Base-by-base conservation (phyloP, 2,797 vertebrate genomes). In the Staurois parvus region DNA sequence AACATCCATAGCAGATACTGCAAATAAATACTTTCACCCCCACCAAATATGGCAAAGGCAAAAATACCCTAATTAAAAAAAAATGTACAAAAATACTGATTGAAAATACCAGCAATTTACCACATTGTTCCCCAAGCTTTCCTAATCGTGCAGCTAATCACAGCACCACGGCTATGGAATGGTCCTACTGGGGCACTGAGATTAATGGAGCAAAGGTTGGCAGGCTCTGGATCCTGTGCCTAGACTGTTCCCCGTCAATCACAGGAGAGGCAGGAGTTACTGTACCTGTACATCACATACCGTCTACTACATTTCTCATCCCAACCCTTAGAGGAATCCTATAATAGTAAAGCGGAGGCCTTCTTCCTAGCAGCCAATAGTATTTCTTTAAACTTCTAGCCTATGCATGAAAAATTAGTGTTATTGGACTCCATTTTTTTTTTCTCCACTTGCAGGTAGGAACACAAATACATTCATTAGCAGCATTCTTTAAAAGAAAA, bases 1-100 rank as follows among this genome's bases (percentile, higher is more conserved):
- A 59, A 66, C 64, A 66, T 66, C 64, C 28, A 84, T 89, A 87
- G 85, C 88, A 90, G 88, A 88, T 89, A 81, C 88, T 88, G 89
- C 87, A 85, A 92, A 88, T 87, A 91, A 72, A 37, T 87, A 88
- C 84, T 91, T 87, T 88, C 85, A 88, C 87, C 87, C 87, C 37
- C 88, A 83, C 75, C 90, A 87, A 81, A 90, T 89, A 87, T 80
- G 83, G 89, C 77, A 86, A 75, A 76, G 66, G 59, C 83, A 82
- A 85, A 88, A 64, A 72, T 76, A 89, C 78, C 76, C 76, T 79
- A 74, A 83, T 77, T 81, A 87, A 90, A 88, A 87, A n/a, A 70
- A 69, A 69, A 79, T 87, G 84, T 89, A 92, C 88, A 90, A 92
- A 92, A 92, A 90, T 90, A 91, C 86, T 89, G 83, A 87, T 89